Conservation (phyloP, 2,888 invertebrate genomes). For the Drosophila flavopinicola region DNA sequence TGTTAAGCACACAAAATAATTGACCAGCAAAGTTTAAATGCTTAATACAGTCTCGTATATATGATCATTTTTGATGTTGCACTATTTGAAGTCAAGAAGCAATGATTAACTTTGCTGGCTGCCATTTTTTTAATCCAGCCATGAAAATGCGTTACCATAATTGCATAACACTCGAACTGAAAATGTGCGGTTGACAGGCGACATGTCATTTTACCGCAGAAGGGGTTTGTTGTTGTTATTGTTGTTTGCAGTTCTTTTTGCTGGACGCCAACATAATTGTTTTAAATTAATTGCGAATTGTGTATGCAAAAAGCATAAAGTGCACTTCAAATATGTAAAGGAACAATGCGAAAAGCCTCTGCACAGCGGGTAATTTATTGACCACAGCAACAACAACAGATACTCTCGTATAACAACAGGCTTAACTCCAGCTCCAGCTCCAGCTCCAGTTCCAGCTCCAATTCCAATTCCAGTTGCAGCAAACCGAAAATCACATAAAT, state of each 20-base stretch:
- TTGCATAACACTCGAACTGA: conserved; percentile 70
- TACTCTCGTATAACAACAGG: conserved; percentile 36
- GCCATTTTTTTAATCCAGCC: conserved; percentile 42
- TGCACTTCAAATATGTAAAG: conserved; percentile 74
- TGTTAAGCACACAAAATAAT: too few relatives aligned
- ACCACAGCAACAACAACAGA: conserved; percentile 60
- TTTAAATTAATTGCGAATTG: conserved; percentile 78
- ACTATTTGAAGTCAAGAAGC: conserved; percentile 33
- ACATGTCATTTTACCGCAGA: conserved; percentile 77
- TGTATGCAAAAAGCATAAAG: conserved; percentile 75
- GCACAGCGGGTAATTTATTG: conserved; percentile 76
- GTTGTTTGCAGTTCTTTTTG: conserved; percentile 43
- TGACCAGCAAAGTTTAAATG: too few relatives aligned
- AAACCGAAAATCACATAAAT: conserved; percentile 55
- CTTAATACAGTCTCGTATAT: too few relatives aligned
- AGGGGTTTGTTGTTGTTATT: conserved; percentile 19
- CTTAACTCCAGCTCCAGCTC: conserved; percentile 30
- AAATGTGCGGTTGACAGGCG: conserved; percentile 74
- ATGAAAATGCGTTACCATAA: conserved; percentile 54
- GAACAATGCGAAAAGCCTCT: conserved; percentile 60
- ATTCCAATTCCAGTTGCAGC: conserved; percentile 8
- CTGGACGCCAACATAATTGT: conserved; percentile 64
- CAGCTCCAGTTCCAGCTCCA: conserved; percentile 11
- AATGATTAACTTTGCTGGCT: conserved; percentile 35
- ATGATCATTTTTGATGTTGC: too few relatives aligned